Conservation (phyloP, 2,888 invertebrate species). For the Aricia artaxerxes region DNA sequence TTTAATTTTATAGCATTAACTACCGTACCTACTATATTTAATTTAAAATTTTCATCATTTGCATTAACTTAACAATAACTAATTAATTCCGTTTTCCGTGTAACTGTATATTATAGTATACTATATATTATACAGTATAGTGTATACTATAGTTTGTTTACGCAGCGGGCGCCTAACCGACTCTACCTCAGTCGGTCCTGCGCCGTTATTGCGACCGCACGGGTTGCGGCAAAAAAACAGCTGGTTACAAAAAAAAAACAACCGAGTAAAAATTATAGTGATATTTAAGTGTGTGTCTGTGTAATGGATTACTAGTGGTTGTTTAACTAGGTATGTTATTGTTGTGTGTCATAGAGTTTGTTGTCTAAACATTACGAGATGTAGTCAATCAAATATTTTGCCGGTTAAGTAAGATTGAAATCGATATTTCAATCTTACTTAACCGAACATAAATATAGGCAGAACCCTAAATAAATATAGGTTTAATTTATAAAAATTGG, state of each 20-base stretch:
- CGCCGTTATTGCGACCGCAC: conserved; percentile 45
- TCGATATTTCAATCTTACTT: no score
- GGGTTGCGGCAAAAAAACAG: not conserved
- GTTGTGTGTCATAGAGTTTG: not conserved
- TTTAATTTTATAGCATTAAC: no score
- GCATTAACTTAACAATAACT: not conserved
- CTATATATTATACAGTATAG: not conserved
- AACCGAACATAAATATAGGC: no score
- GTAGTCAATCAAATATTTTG: not conserved
- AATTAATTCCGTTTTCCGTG: not conserved
- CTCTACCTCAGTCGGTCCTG: conserved; percentile 62
- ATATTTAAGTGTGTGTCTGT: not conserved
- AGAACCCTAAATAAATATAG: conserved; percentile 33
- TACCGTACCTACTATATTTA: no score
- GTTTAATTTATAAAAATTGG: not conserved
- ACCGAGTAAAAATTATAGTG: not conserved
- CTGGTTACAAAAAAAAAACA: not conserved
- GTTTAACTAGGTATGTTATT: not conserved
- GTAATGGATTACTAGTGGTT: not conserved
- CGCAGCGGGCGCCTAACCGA: conserved; percentile 51
- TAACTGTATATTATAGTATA: not conserved
- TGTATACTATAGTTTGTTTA: conserved; percentile 36
- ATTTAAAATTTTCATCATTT: not conserved
- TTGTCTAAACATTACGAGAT: not conserved
- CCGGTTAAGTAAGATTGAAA: not conserved